Conservation (phyloP, 23 tunicate species). For the Styela clava region DNA sequence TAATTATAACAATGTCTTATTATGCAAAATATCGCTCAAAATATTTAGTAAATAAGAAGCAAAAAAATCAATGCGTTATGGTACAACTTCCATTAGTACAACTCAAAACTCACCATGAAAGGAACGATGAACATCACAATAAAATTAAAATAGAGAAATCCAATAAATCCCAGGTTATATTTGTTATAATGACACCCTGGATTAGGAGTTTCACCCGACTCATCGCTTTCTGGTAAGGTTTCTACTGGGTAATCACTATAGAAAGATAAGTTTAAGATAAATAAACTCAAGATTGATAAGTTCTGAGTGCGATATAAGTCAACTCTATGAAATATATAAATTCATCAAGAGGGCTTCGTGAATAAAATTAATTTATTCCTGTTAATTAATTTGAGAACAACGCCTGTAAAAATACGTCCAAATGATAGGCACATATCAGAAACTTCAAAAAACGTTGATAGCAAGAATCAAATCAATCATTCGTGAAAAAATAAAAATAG, state of each 20-base stretch:
- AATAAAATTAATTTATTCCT: no score
- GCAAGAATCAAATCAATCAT: background rate
- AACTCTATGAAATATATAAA: no score
- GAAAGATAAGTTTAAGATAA: no score
- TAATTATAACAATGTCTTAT: no score
- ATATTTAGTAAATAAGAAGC: no score
- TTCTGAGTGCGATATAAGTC: no score
- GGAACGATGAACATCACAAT: conserved; percentile 58
- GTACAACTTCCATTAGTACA: no score
- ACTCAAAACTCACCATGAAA: conserved; percentile 35
- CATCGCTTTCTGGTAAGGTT: background rate
- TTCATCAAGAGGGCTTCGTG: background rate
- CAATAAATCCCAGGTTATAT: conserved; percentile 27
- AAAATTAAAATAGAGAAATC: conserved; percentile 46
- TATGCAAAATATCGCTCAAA: no score
- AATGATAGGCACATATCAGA: background rate
- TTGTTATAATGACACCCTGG: conserved; percentile 34
- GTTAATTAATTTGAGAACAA: background rate
- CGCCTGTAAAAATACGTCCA: background rate
- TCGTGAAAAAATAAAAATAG: background rate
- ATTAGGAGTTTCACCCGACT: background rate
- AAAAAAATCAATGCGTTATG: no score
- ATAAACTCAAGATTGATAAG: no score
- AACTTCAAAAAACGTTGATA: no score
- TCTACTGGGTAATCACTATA: background rate